Percentiles rank a stretch among this genome's conserved stretches.
Evolutionary conservation across 2,113 vertebrate species (phyloP).

Genomic region (Pyxicephalus adspersus): DNA sequence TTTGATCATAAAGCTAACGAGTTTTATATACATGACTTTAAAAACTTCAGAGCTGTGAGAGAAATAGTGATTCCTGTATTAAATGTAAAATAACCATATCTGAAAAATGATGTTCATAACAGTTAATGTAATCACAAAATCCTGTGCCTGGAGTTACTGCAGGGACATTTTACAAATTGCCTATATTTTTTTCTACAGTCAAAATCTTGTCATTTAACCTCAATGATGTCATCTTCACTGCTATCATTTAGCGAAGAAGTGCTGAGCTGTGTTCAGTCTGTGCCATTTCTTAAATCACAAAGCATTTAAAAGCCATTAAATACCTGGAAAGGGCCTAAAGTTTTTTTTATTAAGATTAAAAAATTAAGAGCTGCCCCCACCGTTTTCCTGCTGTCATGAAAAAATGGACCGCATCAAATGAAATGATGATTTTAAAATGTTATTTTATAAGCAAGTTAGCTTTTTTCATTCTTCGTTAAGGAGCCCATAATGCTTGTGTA

Average conservation of each 20-base stretch:
- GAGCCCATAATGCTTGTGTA: too few species aligned
- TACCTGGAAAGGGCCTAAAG: slow-evolving; percentile 56
- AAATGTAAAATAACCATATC: background rate
- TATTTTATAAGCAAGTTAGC: background rate
- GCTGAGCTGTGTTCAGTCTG: slow-evolving; percentile 49
- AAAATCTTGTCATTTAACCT: slow-evolving; percentile 45
- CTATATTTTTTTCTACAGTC: slow-evolving; percentile 38
- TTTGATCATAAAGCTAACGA: too few species aligned
- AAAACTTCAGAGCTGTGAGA: too few species aligned
- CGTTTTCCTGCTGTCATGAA: background rate
- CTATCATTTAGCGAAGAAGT: slow-evolving; percentile 39
- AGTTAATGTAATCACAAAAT: slow-evolving; percentile 20
- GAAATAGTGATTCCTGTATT: background rate
- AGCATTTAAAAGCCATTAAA: slow-evolving; percentile 69
- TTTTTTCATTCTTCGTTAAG: background rate
- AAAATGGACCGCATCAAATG: background rate
- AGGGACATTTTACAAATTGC: slow-evolving; percentile 40
- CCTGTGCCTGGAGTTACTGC: background rate
- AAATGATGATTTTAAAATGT: background rate
- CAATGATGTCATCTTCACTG: slow-evolving; percentile 52
- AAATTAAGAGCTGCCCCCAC: slow-evolving; percentile 17
- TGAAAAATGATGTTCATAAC: background rate
- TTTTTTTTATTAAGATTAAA: slow-evolving; percentile 53
- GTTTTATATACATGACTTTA: too few species aligned
- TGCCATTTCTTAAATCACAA: slow-evolving; percentile 56